A percentile compares a stretch with the other conserved stretches of the same genome.
phyloP scores from a whole-genome alignment of 2,888 invertebrate species.

The Sesamia inferens region DNA sequence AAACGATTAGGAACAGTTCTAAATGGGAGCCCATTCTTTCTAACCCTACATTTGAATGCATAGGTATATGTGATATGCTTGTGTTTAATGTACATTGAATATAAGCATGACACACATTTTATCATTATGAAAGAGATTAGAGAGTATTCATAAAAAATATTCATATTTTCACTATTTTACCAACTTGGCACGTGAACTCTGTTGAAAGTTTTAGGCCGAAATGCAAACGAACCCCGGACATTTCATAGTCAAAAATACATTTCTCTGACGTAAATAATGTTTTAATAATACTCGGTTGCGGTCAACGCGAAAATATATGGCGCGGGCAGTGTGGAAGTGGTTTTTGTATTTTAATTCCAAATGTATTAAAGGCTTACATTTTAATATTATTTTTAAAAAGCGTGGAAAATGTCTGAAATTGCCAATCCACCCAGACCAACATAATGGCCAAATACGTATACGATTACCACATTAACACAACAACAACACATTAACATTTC shows the following conservation, averaged over 20 bases:
- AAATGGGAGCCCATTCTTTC: not conserved
- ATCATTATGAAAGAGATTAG: not conserved
- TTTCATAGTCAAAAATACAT: conserved; percentile 76
- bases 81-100: too few relatives aligned
- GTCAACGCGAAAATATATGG: conserved; percentile 72
- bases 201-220: conserved; percentile 54
- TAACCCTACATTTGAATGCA: not conserved
- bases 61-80: too few relatives aligned
- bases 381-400: too few relatives aligned
- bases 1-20: not conserved
- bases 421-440: too few relatives aligned
- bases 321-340: conserved; percentile 42
- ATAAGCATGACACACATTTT: not conserved
- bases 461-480: too few relatives aligned
- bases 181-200: conserved; percentile 50
- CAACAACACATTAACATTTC: too few relatives aligned
- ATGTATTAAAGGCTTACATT: too few relatives aligned
- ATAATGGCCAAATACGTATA: too few relatives aligned
- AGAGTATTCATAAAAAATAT: conserved; percentile 4
- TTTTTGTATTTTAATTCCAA: not conserved
- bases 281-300: conserved; percentile 80
- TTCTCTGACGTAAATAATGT: conserved; percentile 78
- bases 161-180: conserved; percentile 11
- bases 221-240: conserved; percentile 61
- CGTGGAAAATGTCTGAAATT: too few relatives aligned